Evolutionary conservation across 1,140 invertebrate species (phyloP), one percentile per base, ranked within the genome.

Genomic region (Lineus longissimus): DNA sequence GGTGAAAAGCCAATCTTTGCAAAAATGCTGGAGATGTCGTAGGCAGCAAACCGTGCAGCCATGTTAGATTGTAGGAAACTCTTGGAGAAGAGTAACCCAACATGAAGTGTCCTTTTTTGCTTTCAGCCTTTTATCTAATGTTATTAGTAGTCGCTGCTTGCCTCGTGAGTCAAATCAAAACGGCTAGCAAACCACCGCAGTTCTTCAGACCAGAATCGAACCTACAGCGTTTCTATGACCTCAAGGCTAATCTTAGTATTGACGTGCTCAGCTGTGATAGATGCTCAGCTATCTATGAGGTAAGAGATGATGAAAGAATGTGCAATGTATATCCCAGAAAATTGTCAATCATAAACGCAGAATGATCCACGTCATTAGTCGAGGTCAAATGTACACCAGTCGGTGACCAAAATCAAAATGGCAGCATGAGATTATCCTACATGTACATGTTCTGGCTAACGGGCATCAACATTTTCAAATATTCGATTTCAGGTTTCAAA

Each of bases 241-340:
- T 78, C 31, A 78, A 76, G 61, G 69, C 71, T n/a, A 76, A 74
- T 54, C 70, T 74, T 59, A 72, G 71, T 45, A 73, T 73, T 31
- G 71, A 74, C 47, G 65, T 64, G 2, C 61, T 76, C 9, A 59
- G 65, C 31, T 78, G 76, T 65, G 69, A 70, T 29, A 60, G 64
- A 15, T 78, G 76, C 62, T 78, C 76, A 17, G 76, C 68, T n/a
- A 63, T 62, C 29, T 62, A 30, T 55, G 33, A 33, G 59, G 59
- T 62, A 61, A 19, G 27, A 47, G n/a, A n/a, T n/a, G 22, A n/a
- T 15, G 17, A 29, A 59, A 17, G 19, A n/a, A n/a, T n/a, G n/a
- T n/a, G n/a, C n/a, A n/a, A n/a, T n/a, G n/a, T n/a, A n/a, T n/a
- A n/a, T n/a, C n/a, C n/a, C 43, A 47, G 1, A 9, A 47, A 23